phyloP scores from a whole-genome alignment of 2,888 invertebrate species.

The Hypolimnas misippus region DNA sequence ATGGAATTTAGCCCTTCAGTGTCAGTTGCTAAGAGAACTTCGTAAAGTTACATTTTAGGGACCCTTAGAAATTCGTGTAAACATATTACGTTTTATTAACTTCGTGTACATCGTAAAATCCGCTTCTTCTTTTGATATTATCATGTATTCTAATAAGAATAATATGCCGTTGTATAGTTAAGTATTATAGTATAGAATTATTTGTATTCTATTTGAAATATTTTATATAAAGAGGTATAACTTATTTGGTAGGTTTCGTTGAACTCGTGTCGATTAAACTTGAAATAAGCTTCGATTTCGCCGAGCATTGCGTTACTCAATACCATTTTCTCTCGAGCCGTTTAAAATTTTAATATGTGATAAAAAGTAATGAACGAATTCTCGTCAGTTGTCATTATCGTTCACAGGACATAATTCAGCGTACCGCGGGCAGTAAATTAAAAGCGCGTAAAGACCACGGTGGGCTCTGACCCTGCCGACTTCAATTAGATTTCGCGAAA shows the following conservation, averaged over 20 bases:
- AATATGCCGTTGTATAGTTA: not conserved
- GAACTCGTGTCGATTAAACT: not conserved
- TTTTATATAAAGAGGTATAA: not conserved
- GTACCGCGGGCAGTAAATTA: constrained; percentile 71
- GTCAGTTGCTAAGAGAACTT: constrained; percentile 3
- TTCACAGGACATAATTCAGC: constrained; percentile 67
- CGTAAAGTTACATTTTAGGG: not conserved
- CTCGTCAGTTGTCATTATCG: constrained; percentile 63
- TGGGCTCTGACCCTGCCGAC: constrained; percentile 62
- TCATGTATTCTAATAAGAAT: too few species aligned
- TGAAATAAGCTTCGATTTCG: constrained; percentile 6
- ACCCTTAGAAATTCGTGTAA: not conserved
- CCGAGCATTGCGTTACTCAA: constrained; percentile 20
- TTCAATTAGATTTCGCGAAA: constrained; percentile 83
- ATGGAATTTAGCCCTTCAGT: constrained; percentile 13
- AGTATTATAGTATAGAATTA: not conserved
- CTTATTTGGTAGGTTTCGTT: not conserved
- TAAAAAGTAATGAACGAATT: constrained; percentile 75
- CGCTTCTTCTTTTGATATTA: too few species aligned
- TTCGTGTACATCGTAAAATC: not conserved
- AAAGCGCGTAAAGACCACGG: constrained; percentile 76
- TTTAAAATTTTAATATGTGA: constrained; percentile 66
- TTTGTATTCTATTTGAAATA: not conserved
- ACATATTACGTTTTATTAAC: not conserved
- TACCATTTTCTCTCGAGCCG: constrained; percentile 48